These are phyloP conservation scores for Neolamprologus longior DNA, from an alignment of 2,113 vertebrate genomes.

Conservation along the genomic window DNA sequence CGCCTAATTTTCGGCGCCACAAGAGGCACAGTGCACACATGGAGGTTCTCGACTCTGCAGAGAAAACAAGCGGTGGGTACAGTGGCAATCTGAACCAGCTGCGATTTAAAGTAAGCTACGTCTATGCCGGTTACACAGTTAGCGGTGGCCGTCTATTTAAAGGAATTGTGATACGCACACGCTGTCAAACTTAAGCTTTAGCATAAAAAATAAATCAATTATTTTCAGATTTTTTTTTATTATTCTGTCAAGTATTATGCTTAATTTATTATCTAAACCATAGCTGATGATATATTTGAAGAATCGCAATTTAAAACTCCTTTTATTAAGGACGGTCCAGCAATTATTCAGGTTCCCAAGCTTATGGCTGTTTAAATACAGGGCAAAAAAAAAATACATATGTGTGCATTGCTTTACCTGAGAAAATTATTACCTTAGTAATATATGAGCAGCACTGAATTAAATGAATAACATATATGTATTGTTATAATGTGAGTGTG, in stretches of 20 bases:
- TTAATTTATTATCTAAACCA: rapidly evolving
- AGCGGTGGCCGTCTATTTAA: constrained; percentile 31
- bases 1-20: not conserved
- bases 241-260: not conserved
- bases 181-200: not conserved
- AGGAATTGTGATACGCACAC: not conserved
- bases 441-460: not conserved
- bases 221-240: rapidly evolving
- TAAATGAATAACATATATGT: not conserved
- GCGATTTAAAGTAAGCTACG: not conserved
- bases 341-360: not conserved
- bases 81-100: no score
- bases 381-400: not conserved
- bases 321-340: not conserved
- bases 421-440: not conserved
- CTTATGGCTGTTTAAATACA: not conserved
- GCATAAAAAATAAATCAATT: not conserved
- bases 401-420: not conserved
- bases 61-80: constrained; percentile 31
- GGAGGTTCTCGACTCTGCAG: not conserved
- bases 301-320: not conserved
- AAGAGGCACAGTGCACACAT: not conserved
- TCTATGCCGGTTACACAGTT: not conserved
- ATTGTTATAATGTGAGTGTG: not conserved
- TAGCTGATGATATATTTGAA: not conserved